phyloP scores from a whole-genome alignment of 2,113 vertebrate species.

The Bubo bubo region DNA sequence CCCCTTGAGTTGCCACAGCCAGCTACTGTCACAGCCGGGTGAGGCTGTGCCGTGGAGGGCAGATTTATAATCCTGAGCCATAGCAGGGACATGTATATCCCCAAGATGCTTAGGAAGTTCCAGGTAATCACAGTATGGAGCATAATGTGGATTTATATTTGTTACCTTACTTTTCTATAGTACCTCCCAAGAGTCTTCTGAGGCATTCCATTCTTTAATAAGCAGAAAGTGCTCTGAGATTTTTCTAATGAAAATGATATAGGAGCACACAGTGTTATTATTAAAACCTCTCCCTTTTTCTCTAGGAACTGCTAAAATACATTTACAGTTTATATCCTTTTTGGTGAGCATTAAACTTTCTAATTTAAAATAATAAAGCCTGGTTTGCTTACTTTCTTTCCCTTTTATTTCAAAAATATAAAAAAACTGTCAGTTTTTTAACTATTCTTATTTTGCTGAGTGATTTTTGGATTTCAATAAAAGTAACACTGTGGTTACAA shows the following conservation, averaged over 20 bases:
- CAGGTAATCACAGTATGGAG: neutral
- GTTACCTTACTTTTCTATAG: constrained; percentile 1
- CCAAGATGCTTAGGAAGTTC: neutral
- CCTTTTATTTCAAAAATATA: constrained; percentile 37
- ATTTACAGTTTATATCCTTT: constrained; percentile 67
- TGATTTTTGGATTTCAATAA: constrained; percentile 65
- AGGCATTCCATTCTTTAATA: constrained; percentile 55
- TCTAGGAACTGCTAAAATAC: constrained; percentile 61
- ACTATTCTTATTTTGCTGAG: constrained; percentile 49
- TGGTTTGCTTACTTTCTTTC: constrained; percentile 10
- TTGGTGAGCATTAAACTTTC: constrained; percentile 58
- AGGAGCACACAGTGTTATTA: constrained; percentile 58
- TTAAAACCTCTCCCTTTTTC: constrained; percentile 61
- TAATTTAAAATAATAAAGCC: constrained; percentile 66
- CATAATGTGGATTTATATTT: constrained; percentile 27
- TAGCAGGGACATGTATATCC: neutral
- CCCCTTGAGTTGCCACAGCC: accelerated
- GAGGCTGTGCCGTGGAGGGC: neutral
- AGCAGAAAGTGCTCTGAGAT: constrained; percentile 55
- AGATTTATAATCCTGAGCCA: neutral
- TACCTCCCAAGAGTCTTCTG: constrained; percentile 31
- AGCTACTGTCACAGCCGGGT: neutral
- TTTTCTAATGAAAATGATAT: constrained; percentile 66
- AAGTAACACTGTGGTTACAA: constrained; percentile 62
- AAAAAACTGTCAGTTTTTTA: constrained; percentile 20